A percentile compares a stretch with the other conserved stretches of the same genome.
phyloP scores from a whole-genome alignment of 2,113 vertebrate species.

The Apistogramma diplotaenia region DNA sequence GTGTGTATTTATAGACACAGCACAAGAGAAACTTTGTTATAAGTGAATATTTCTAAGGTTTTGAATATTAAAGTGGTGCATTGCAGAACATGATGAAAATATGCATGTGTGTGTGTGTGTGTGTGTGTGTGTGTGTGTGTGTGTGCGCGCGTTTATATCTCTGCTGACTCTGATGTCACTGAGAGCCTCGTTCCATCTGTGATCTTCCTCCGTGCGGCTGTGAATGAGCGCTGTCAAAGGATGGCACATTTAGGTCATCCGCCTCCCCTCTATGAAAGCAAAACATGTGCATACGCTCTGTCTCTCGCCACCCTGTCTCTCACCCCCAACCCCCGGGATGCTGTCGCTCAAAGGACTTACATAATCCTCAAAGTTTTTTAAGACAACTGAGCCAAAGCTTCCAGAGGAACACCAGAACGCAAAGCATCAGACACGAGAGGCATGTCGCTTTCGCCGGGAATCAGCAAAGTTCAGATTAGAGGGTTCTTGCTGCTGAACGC shows the following conservation, averaged over 20 bases:
- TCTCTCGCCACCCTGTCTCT: not conserved
- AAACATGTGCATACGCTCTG: not conserved
- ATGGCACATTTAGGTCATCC: conserved; percentile 55
- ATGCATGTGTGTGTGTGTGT: not conserved
- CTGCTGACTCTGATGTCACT: not conserved
- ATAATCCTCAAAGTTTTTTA: conserved; percentile 23
- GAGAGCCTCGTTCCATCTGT: conserved; percentile 8
- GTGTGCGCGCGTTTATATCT: not conserved
- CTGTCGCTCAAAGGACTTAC: conserved; percentile 18
- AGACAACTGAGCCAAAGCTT: conserved; percentile 10
- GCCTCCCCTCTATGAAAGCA: conserved; percentile 11
- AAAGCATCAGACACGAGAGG: not conserved
- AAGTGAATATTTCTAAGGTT: not conserved
- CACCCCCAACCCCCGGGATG: not conserved
- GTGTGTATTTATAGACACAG: not conserved
- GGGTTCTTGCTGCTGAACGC: not conserved
- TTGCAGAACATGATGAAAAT: not conserved
- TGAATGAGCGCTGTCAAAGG: conserved; percentile 39
- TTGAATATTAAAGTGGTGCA: not conserved
- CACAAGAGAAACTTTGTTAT: not conserved
- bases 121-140: not conserved
- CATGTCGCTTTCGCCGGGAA: not conserved
- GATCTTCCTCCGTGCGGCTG: conserved; percentile 2
- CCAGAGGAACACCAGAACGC: not conserved
- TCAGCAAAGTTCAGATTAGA: not conserved